phyloP scores from a whole-genome alignment of 2,888 invertebrate genomes.

The Ametastegia equiseti region DNA sequence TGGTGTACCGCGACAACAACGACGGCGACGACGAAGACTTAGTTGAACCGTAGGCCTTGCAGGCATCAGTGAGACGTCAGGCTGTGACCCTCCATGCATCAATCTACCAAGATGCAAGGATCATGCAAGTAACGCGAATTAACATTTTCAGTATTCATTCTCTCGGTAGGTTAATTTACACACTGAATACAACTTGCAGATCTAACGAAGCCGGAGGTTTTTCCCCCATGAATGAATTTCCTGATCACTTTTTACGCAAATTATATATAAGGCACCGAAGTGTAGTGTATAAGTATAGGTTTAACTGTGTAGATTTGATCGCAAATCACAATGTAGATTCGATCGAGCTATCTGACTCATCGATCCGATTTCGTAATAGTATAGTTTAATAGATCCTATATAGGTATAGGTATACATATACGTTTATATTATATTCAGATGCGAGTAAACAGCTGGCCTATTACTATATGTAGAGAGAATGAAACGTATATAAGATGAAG shows the following conservation, averaged over 20 bases:
- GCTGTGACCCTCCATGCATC: not conserved
- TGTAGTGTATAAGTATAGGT: not conserved
- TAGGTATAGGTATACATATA: no score
- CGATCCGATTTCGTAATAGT: no score
- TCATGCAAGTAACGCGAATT: not conserved
- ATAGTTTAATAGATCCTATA: no score
- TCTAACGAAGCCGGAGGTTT: not conserved
- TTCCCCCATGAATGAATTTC: not conserved
- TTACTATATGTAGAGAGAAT: not conserved
- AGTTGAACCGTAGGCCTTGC: not conserved
- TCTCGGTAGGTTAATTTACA: not conserved
- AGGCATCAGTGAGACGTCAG: not conserved
- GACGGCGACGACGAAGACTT: no score
- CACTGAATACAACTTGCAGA: no score
- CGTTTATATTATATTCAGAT: no score
- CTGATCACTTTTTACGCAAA: not conserved
- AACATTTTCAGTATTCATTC: not conserved
- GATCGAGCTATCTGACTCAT: no score
- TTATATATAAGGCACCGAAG: not conserved
- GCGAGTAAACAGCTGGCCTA: no score
- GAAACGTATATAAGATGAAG: not conserved
- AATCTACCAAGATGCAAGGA: not conserved
- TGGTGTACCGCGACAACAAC: no score
- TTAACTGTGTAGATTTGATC: not conserved
- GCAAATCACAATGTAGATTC: not conserved